A percentile compares a stretch with the other conserved stretches of the same genome.
Conservation (phyloP, 2,888 invertebrate species). For the Torymus tubicola region DNA sequence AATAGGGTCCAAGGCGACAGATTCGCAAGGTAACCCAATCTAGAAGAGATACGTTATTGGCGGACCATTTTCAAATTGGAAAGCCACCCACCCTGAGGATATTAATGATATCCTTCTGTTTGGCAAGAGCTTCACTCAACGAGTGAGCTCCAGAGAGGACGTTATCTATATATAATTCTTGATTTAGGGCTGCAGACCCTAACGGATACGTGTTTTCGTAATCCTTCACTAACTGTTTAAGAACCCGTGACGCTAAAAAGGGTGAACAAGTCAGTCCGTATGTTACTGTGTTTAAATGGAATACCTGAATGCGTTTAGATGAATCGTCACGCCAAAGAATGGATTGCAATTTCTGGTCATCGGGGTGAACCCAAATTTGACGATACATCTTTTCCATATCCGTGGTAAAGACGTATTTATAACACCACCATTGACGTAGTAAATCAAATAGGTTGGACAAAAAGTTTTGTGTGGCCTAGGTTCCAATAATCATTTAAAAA, state of each 20-base stretch:
- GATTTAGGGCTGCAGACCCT: not conserved
- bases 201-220: conserved; percentile 18
- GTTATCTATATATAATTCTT: conserved; percentile 34
- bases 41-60: too few relatives aligned
- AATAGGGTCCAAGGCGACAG: too few relatives aligned
- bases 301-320: not conserved
- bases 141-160: not conserved
- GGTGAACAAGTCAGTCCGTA: conserved; percentile 16
- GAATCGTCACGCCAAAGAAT: not conserved
- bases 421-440: not conserved
- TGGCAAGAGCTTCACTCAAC: not conserved
- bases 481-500: too few relatives aligned
- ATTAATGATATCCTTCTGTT: too few relatives aligned
- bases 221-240: conserved; percentile 39
- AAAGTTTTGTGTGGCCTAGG: not conserved
- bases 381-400: not conserved
- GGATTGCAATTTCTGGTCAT: not conserved
- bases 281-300: not conserved
- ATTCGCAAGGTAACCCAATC: too few relatives aligned
- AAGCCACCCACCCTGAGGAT: too few relatives aligned
- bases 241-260: conserved; percentile 18
- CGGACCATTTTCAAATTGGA: too few relatives aligned
- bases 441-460: not conserved
- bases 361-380: not conserved
- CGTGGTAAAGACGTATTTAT: not conserved